Percentiles rank a stretch among this genome's conserved stretches.
Evolutionary conservation across 2,797 vertebrate species (phyloP).

Genomic region (Leptodactylus fallax): DNA sequence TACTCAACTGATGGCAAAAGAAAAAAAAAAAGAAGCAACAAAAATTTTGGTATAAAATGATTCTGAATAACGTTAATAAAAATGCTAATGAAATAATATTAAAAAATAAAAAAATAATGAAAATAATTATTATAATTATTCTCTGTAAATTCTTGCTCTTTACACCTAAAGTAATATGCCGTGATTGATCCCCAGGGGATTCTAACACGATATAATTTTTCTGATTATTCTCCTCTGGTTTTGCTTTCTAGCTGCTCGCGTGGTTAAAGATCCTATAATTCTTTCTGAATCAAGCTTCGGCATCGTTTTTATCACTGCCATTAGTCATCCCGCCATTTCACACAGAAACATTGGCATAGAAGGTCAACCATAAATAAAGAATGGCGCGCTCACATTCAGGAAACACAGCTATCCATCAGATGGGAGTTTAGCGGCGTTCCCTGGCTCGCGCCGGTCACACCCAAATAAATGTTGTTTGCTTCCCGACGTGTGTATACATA

Average conservation of each 20-base stretch:
- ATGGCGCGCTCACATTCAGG: slow-evolving; percentile 8
- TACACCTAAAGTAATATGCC: too few species aligned
- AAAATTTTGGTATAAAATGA: neutral
- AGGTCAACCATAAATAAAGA: slow-evolving; percentile 43
- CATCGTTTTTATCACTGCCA: slow-evolving; percentile 11
- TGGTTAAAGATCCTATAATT: slow-evolving; percentile 31
- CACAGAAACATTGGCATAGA: slow-evolving; percentile 3
- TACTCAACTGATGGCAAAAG: too few species aligned
- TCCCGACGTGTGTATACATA: neutral
- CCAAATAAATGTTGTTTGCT: slow-evolving; percentile 3
- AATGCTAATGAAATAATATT: neutral
- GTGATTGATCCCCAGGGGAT: neutral
- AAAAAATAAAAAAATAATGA: too few species aligned
- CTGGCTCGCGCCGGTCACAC: neutral
- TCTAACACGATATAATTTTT: slow-evolving; percentile 27
- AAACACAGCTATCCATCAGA: slow-evolving; percentile 20
- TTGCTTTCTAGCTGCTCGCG: neutral
- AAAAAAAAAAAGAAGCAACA: too few species aligned
- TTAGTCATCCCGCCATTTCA: slow-evolving; percentile 37
- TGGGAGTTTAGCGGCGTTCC: neutral
- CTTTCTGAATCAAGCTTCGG: slow-evolving; percentile 5
- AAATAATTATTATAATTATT: neutral
- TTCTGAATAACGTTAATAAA: neutral
- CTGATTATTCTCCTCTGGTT: slow-evolving; percentile 20
- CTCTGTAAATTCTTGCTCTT: neutral